These are phyloP conservation scores for Florisuga fusca DNA, from an alignment of 2,797 vertebrate genomes.

Conservation along the genomic window DNA sequence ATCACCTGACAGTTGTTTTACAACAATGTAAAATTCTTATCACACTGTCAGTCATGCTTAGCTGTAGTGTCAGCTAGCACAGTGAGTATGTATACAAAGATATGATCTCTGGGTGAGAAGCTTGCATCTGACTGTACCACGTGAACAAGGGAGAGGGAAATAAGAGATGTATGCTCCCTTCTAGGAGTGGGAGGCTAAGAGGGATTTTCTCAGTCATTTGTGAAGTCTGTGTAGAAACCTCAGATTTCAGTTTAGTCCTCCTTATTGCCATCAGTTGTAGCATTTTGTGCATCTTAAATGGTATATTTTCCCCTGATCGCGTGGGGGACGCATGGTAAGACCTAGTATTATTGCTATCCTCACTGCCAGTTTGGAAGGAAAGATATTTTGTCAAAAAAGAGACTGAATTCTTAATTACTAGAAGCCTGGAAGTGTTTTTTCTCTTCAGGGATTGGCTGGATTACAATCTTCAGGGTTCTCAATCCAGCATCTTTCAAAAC, in stretches of 20 bases:
- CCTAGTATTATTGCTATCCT: background rate
- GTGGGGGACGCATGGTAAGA: background rate
- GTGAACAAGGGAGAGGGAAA: background rate
- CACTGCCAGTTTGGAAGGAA: background rate
- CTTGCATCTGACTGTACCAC: background rate
- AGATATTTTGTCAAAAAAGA: background rate
- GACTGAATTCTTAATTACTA: background rate
- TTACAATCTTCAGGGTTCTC: background rate
- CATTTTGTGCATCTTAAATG: background rate
- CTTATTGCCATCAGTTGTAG: background rate
- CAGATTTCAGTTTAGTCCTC: background rate
- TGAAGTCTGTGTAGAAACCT: background rate
- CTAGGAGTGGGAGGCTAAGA: background rate
- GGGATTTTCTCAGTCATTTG: background rate
- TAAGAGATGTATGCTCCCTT: background rate
- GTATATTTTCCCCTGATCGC: background rate
- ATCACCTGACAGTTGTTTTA: conserved; percentile 38
- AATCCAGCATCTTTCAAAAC: background rate
- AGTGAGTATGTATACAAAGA: background rate
- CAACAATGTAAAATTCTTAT: background rate
- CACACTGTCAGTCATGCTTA: background rate
- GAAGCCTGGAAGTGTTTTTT: background rate
- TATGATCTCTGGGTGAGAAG: background rate
- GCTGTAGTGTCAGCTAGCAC: background rate
- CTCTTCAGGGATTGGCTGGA: background rate